Conservation (phyloP, 2,888 invertebrate genomes). For the Hypena proboscidalis region DNA sequence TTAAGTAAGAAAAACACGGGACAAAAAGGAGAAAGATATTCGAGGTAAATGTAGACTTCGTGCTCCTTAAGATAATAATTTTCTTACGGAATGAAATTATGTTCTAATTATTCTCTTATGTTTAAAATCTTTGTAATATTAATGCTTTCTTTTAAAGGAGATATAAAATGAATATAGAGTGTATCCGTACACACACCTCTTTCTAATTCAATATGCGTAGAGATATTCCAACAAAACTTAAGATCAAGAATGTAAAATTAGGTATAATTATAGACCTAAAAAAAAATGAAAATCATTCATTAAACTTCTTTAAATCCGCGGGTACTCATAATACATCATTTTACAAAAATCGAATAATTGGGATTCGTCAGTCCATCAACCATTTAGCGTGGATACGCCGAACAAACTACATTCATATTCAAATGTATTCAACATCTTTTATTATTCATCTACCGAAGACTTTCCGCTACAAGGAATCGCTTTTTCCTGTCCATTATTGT, state of each 20-base stretch:
- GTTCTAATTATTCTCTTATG: slow-evolving; percentile 40
- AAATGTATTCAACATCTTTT: slow-evolving; percentile 51
- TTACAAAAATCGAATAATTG: slow-evolving; percentile 9
- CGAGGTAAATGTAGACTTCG: slow-evolving; percentile 54
- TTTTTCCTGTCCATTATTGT: slow-evolving; percentile 60
- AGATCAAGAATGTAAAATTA: no score
- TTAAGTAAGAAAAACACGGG: slow-evolving; percentile 56
- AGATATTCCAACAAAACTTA: no score
- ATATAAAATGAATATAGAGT: no score
- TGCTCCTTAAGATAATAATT: slow-evolving; percentile 66
- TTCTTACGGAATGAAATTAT: slow-evolving; percentile 54
- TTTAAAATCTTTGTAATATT: slow-evolving; percentile 38
- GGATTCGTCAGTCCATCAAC: slow-evolving; percentile 15
- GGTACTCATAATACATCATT: no score
- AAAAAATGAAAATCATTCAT: no score
- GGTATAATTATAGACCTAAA: no score
- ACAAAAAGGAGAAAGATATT: slow-evolving; percentile 47
- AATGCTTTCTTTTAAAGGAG: slow-evolving; percentile 23
- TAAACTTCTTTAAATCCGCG: no score
- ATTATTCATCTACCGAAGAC: slow-evolving; percentile 52
- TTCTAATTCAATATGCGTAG: no score
- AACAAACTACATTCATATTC: slow-evolving; percentile 51
- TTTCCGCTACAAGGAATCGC: slow-evolving; percentile 55
- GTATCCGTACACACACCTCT: no score
- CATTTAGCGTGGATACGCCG: slow-evolving; percentile 33